Base-by-base conservation (phyloP, 2,797 vertebrate species). In the Lindbergichthys nudifrons region DNA sequence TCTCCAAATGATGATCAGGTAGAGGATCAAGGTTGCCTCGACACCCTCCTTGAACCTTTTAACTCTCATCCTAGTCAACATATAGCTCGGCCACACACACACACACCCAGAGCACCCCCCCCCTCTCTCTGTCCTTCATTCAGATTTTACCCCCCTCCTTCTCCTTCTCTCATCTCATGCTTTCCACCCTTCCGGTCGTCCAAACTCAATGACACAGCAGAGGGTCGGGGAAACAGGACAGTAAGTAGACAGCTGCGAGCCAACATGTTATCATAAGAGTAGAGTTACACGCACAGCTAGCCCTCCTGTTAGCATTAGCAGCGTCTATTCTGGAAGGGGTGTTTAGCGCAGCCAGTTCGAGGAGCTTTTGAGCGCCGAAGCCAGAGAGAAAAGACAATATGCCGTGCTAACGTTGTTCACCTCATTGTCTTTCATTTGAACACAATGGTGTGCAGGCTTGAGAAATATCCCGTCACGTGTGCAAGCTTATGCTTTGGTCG, bases 161-260 rank as follows among this genome's bases (percentile, higher is more conserved):
- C 41, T n/a, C 45, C 72, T 67, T 48, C 63, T 59, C 73, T 47
- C 46, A 65, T 32, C 66, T 63, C 60, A 78, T 82, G 75, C 83
- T 42, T 79, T 81, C 77, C 66, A 70, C 72, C 72, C 82, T 89
- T 91, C 89, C 84, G 80, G 82, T 90, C 77, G 53, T 81, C 85
- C 87, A 92, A 92, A 92, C 88, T 85, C 92, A 93, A 91, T 93
- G 92, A 93, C 92, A 91, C 91, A 92, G 91, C 92, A 90, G 81
- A 84, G 84, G 86, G 85, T 68, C 67, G 41, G 84, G 66, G 87
- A 89, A 36, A 79, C 80, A 83, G 87, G 91, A 90, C 88, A 83
- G 86, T 77, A 70, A 83, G 83, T 73, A 80, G 89, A 89, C 92
- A 93, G 92, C 92, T 92, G 91, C 87, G 75, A 57, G 82, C 81